A percentile compares a stretch with the other conserved stretches of the same genome.
phyloP scores from a whole-genome alignment of 1,140 invertebrate species.

The Charaxes varanes region DNA sequence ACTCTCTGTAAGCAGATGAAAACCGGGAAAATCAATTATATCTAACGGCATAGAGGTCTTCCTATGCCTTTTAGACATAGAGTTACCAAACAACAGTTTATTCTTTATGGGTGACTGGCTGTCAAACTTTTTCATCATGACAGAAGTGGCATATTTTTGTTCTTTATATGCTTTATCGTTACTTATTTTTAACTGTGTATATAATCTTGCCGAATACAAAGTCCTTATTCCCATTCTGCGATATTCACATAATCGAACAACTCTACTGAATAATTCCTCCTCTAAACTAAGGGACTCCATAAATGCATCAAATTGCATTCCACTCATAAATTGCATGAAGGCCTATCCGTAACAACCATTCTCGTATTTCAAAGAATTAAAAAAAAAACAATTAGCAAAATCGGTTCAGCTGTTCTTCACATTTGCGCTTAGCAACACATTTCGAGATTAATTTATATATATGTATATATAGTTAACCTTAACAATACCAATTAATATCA shows the following conservation, averaged over 20 bases:
- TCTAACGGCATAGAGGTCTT: conserved; percentile 78
- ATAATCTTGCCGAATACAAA: conserved; percentile 79
- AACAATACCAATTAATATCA: too few relatives aligned
- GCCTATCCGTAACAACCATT: too few relatives aligned
- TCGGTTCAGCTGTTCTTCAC: too few relatives aligned
- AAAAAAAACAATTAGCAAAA: too few relatives aligned
- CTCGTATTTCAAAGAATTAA: too few relatives aligned
- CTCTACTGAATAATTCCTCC: conserved; percentile 79
- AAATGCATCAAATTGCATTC: conserved; percentile 84
- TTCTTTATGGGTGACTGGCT: conserved; percentile 39
- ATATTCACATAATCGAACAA: conserved; percentile 80
- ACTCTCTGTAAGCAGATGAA: conserved; percentile 80
- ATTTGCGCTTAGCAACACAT: too few relatives aligned
- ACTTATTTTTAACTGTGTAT: conserved; percentile 78
- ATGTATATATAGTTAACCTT: too few relatives aligned
- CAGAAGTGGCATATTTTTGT: conserved; percentile 63
- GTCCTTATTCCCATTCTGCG: conserved; percentile 82
- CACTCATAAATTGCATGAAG: too few relatives aligned
- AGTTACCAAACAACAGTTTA: conserved; percentile 27
- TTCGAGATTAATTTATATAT: too few relatives aligned
- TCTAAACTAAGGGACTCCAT: conserved; percentile 84
- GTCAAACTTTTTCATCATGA: conserved; percentile 54
- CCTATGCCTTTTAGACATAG: conserved; percentile 27
- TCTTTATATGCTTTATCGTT: conserved; percentile 76
- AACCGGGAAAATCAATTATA: conserved; percentile 85